phyloP scores from a whole-genome alignment of 2,797 vertebrate genomes.

The Acipenser oxyrinchus region DNA sequence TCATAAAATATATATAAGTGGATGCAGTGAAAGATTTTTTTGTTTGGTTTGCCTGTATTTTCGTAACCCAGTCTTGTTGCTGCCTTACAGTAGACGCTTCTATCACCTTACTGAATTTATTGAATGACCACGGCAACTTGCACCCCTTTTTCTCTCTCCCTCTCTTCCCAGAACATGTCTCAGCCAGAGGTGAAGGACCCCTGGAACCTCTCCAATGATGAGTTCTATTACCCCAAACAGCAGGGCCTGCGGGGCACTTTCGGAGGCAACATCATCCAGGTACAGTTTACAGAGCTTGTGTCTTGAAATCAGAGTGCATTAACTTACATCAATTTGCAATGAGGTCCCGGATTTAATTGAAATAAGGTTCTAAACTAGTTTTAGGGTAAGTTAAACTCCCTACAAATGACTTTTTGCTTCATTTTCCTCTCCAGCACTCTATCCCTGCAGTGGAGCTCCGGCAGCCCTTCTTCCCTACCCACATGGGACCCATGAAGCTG shows the following conservation, averaged over 20 bases:
- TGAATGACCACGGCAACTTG: neutral
- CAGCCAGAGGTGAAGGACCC: constrained; percentile 96
- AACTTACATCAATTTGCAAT: neutral
- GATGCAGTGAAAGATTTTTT: too few relatives aligned
- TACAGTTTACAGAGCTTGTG: constrained; percentile 22
- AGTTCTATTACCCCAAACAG: constrained; percentile 97
- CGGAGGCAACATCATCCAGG: constrained; percentile 98
- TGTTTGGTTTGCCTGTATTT: too few relatives aligned
- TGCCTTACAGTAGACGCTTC: too few relatives aligned
- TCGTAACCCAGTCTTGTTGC: too few relatives aligned
- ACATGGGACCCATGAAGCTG: constrained; percentile 97
- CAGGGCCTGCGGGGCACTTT: constrained; percentile 93
- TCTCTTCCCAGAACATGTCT: constrained; percentile 84
- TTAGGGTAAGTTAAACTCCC: too few relatives aligned
- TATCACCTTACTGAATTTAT: too few relatives aligned
- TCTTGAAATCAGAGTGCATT: neutral
- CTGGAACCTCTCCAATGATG: constrained; percentile 98
- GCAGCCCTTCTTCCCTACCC: constrained; percentile 95
- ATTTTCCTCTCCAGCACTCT: constrained; percentile 68
- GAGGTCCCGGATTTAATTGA: neutral
- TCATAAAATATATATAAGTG: too few relatives aligned
- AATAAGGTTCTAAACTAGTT: neutral
- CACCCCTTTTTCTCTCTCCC: neutral
- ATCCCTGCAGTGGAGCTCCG: constrained; percentile 92
- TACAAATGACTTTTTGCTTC: neutral